These are phyloP conservation scores for Calypte anna DNA, from an alignment of 2,113 vertebrate species.

Conservation along the genomic window DNA sequence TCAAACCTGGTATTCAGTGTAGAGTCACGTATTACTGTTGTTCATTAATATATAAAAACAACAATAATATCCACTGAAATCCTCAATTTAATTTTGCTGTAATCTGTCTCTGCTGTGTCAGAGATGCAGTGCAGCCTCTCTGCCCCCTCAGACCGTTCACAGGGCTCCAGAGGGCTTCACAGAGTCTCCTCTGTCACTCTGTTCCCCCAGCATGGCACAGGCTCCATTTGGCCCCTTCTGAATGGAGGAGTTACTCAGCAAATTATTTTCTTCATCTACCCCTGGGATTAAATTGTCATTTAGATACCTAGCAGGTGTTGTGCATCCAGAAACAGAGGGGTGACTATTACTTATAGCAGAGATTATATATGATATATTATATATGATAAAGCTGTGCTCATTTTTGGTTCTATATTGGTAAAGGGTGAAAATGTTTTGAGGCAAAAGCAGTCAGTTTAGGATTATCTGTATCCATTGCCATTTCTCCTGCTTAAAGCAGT, in stretches of 20 bases:
- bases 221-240: background rate
- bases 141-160: constrained; percentile 44
- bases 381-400: background rate
- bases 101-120: constrained; percentile 68
- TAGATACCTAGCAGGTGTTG: background rate
- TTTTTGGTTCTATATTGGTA: rapidly evolving
- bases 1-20: constrained; percentile 72
- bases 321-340: background rate
- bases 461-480: background rate
- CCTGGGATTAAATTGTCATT: background rate
- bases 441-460: background rate
- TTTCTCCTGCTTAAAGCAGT: background rate
- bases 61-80: constrained; percentile 72
- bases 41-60: constrained; percentile 73
- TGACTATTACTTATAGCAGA: background rate
- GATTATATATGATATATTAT: too few relatives aligned
- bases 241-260: constrained; percentile 25
- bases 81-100: constrained; percentile 72
- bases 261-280: background rate
- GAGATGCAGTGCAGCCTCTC: constrained; percentile 41
- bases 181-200: background rate
- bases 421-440: background rate
- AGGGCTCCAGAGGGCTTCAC: constrained; percentile 25
- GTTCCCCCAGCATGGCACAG: background rate
- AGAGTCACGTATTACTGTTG: constrained; percentile 68